A percentile compares a stretch with the other conserved stretches of the same genome.
Conservation (phyloP, 2,113 vertebrate species). For the Perognathus longimembris region DNA sequence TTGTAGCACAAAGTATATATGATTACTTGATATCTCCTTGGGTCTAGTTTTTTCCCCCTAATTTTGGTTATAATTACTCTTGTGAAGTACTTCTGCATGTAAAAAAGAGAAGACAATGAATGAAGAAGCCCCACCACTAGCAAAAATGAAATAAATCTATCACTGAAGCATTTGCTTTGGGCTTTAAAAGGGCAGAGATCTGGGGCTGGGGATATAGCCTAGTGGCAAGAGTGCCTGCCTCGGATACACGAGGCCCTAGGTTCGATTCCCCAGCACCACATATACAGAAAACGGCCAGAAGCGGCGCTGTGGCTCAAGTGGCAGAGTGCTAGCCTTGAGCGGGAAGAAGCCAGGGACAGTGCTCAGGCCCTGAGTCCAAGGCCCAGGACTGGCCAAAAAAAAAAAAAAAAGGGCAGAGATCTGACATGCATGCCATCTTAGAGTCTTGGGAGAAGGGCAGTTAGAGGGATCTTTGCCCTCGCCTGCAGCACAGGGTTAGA, state of each 20-base stretch:
- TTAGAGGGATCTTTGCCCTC: not conserved
- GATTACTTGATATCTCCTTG: slow-evolving; percentile 16
- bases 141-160: slow-evolving; percentile 37
- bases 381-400: no score
- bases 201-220: no score
- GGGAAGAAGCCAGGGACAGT: no score
- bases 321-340: no score
- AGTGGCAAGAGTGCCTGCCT: no score
- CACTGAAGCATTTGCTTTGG: slow-evolving; percentile 7
- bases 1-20: not conserved
- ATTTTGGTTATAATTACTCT: slow-evolving; percentile 41
- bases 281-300: no score
- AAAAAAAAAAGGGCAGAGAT: not conserved
- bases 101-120: slow-evolving; percentile 18
- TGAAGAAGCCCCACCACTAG: not conserved
- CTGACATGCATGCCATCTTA: not conserved
- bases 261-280: no score
- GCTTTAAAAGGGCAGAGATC: no score
- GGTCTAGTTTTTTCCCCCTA: not conserved
- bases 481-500: not conserved
- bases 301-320: no score
- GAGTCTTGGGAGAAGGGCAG: not conserved
- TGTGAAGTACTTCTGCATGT: slow-evolving; percentile 31
- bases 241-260: no score
- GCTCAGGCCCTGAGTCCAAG: no score